Base-by-base conservation (phyloP, 2,888 invertebrate genomes). In the Galerucella calmariensis region DNA sequence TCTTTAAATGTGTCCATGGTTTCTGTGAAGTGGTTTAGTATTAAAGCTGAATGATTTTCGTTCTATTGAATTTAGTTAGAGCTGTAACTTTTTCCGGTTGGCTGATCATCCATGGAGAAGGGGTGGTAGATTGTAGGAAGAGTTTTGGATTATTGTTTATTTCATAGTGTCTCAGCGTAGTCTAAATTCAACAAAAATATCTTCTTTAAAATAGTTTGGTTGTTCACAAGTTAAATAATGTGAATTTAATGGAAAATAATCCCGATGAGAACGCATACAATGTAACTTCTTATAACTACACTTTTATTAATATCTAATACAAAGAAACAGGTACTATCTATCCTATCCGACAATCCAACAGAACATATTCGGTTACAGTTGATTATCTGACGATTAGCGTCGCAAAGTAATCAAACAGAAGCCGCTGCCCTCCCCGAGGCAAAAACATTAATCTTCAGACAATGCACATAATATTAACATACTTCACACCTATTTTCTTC, bases 381-480 rank as follows among this genome's bases (percentile, higher is more conserved):
- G 83, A 85, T 85, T 85, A 85, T 85, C 83, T 83, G 83, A 84
- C 83, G 82, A 84, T 82, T 82, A 81, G 78, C 81, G 79, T 78
- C 79, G 79, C 82, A 81, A 82, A 80, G 86, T 83, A 86, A 85
- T 86, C 86, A 86, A 85, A 86, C 86, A 82, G 86, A 85, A 86
- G 86, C 86, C 86, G 86, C 84, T 84, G 82, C 83, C 82, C 84
- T 84, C 85, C 82, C 81, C 82, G 79, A 84, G 85, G 83, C 82
- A 83, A 62, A 69, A 59, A 59, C 86, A 86, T 86, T 85, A 86
- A 86, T 86, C 86, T 85, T 85, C 85, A 84, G 84, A 86, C 86
- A 86, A 86, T 86, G 83, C 85, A 83, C 83, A 83, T 86, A 86
- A 86, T 86, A 86, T 86, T 85, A 84, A 84, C 83, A 84, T 84